These are phyloP conservation scores for Halichondria panicea DNA, from an alignment of 37 sponge, comb jelly and placozoan genomes.

Conservation along the genomic window DNA sequence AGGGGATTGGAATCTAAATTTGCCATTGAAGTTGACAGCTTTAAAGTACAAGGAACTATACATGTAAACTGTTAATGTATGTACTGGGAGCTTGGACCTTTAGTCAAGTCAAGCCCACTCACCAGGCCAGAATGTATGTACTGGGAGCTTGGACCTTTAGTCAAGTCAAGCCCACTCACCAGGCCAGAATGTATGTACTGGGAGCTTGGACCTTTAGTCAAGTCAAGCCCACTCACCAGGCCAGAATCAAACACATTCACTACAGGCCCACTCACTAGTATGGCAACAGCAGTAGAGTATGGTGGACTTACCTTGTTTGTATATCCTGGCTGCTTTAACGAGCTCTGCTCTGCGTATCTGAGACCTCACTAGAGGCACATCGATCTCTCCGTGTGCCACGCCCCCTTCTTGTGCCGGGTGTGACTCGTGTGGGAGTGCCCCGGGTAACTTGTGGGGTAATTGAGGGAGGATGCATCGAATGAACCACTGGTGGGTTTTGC, in stretches of 20 bases:
- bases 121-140: too few species aligned
- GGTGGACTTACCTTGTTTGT: slow-evolving; percentile 84
- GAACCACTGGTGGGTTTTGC: slow-evolving; percentile 89
- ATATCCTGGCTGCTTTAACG: slow-evolving; percentile 88
- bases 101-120: too few species aligned
- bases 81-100: too few species aligned
- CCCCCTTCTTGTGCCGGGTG: slow-evolving; percentile 9
- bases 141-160: too few species aligned
- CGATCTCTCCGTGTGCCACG: slow-evolving; percentile 57
- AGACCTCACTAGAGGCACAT: slow-evolving; percentile 85
- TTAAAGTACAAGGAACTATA: too few species aligned
- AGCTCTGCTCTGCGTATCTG: slow-evolving; percentile 88
- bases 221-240: too few species aligned
- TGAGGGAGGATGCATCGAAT: slow-evolving; percentile 92
- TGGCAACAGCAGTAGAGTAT: neutral
- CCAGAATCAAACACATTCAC: too few species aligned
- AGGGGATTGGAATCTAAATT: neutral
- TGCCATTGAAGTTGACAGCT: neutral
- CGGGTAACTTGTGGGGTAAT: slow-evolving; percentile 69
- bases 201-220: too few species aligned
- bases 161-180: too few species aligned
- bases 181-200: too few species aligned
- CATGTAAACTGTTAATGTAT: too few species aligned
- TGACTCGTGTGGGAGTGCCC: slow-evolving; percentile 44
- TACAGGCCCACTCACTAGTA: too few species aligned